Base-by-base conservation (phyloP, 2,888 invertebrate genomes). In the Caenorhabditis afra region DNA sequence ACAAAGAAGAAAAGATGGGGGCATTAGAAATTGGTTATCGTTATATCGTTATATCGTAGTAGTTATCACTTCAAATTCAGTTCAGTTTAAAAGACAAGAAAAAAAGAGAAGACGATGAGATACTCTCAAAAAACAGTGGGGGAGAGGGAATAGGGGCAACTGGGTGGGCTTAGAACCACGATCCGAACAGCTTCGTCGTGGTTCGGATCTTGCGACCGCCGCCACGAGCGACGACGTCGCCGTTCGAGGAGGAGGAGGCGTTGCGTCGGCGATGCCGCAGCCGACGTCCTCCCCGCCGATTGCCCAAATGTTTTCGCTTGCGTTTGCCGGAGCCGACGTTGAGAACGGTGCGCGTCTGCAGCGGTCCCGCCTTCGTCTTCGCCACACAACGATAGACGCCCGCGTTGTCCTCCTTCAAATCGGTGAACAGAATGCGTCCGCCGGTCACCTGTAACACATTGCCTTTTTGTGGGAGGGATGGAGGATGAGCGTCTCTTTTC, bases 381-480 rank as follows among this genome's bases (percentile, higher is more conserved):
- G 93, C 94, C 71, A 93, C 93, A 88, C 95, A 95, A 49, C 93
- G 91, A 90, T 95, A 95, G 7, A 92, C 91, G 49, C 94, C 94
- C 35, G 93, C 93, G 90, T 95, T 94, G 67, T 93, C 93, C 3
- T 92, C 91, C 66, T 91, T 91, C 1, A 94, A 92, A 80, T 92
- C 92, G 1, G 91, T 91, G 59, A 94, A 92, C 80, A 93, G 91
- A 50, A 94, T 90, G 58, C 93, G 91, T 35, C 92, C 92, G 23
- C 93, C 93, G 50, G 92, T 91, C 22, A 92, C 92, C 79, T 92
- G 75, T 64, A 88, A 81, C 18, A n/a, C n/a, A n/a, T n/a, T n/a
- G n/a, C n/a, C n/a, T n/a, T n/a, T n/a, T n/a, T n/a, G n/a, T n/a
- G n/a, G n/a, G n/a, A n/a, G n/a, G n/a, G n/a, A n/a, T n/a, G n/a